Evolutionary conservation across 1,140 invertebrate species (phyloP).

Genomic region (Dendrolimus punctatus): DNA sequence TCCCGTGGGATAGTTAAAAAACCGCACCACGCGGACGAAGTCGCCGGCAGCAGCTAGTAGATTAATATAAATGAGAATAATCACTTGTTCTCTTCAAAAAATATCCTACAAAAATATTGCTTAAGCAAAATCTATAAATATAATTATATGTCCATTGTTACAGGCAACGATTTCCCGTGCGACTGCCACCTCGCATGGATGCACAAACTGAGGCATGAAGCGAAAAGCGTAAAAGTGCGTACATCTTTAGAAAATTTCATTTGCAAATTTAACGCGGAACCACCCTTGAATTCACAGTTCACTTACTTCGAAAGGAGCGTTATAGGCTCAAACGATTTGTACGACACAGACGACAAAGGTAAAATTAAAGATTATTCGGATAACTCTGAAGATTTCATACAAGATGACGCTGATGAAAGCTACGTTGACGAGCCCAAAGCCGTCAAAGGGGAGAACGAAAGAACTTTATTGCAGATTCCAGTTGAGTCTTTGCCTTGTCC

Average conservation of each 20-base stretch:
- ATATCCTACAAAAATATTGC: neutral
- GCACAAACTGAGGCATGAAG: conserved; percentile 81
- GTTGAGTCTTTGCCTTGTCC: conserved; percentile 78
- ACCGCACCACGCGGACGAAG: no score
- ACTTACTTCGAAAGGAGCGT: conserved; percentile 44
- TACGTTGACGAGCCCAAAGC: conserved; percentile 53
- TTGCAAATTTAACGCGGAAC: conserved; percentile 51
- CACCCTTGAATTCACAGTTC: conserved; percentile 44
- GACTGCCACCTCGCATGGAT: conserved; percentile 86
- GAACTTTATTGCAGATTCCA: conserved; percentile 75
- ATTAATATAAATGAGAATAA: no score
- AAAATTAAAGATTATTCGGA: conserved; percentile 38
- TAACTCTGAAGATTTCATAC: conserved; percentile 38
- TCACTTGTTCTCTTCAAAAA: no score
- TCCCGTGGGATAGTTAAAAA: no score
- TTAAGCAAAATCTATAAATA: neutral
- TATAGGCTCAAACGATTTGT: conserved; percentile 44
- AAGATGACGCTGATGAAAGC: conserved; percentile 50
- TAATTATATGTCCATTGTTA: conserved; percentile 27
- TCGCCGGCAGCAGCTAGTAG: no score
- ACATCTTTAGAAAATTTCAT: conserved; percentile 76
- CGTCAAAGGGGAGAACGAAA: conserved; percentile 50
- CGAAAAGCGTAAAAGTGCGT: conserved; percentile 78
- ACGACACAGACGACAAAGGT: conserved; percentile 37
- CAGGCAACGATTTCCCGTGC: conserved; percentile 85